phyloP scores from a whole-genome alignment of 2,113 vertebrate species.

The Cyrtonyx montezumae region DNA sequence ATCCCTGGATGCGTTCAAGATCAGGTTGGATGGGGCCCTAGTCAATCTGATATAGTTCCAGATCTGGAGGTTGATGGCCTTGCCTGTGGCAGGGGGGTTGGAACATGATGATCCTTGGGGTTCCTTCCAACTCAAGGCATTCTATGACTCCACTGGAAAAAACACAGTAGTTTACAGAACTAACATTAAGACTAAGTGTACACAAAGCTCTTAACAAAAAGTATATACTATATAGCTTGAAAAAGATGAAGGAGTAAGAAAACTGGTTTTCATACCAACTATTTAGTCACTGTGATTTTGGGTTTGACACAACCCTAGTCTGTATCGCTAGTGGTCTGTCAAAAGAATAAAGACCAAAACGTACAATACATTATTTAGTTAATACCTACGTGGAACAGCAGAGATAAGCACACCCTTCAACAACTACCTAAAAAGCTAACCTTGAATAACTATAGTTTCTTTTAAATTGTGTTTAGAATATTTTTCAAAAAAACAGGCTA shows the following conservation, averaged over 20 bases:
- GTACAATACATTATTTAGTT: background rate
- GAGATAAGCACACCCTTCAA: background rate
- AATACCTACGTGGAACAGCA: accelerated
- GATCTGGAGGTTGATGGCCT: too few species aligned
- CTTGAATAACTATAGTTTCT: background rate
- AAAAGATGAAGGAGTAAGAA: background rate
- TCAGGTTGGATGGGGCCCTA: too few species aligned
- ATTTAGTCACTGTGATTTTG: background rate
- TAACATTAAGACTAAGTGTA: background rate
- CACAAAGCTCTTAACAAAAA: background rate
- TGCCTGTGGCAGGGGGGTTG: too few species aligned
- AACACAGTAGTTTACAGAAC: background rate
- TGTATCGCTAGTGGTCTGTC: background rate
- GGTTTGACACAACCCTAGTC: background rate
- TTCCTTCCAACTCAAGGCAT: too few species aligned
- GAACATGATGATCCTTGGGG: too few species aligned
- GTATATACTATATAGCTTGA: background rate
- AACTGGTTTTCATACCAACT: accelerated
- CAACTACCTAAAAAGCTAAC: background rate
- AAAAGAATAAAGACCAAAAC: background rate
- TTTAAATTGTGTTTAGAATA: background rate
- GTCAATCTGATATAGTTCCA: too few species aligned
- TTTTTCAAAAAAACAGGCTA: background rate
- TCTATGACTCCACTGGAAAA: background rate
- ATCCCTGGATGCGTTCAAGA: too few species aligned